Conservation (phyloP, 2,888 invertebrate species). For the Acleris emargana region DNA sequence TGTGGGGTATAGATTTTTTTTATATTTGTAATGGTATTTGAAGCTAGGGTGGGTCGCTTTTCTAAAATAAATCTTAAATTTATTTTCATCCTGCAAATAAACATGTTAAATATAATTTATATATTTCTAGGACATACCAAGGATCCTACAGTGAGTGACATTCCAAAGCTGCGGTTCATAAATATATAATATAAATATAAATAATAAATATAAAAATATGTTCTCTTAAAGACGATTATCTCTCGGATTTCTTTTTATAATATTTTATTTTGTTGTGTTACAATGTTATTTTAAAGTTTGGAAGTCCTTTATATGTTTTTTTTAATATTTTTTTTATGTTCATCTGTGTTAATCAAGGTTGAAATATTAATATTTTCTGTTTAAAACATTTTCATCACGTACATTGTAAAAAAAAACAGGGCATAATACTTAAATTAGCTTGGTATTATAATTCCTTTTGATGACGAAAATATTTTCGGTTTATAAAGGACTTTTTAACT, state of each 20-base stretch:
- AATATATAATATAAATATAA: conserved; percentile 45
- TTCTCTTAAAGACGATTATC: conserved; percentile 72
- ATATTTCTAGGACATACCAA: conserved; percentile 68
- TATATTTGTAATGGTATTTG: too few relatives aligned
- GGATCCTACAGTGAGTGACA: conserved; percentile 78
- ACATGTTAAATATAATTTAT: conserved; percentile 21
- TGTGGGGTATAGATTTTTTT: too few relatives aligned
- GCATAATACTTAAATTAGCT: too few relatives aligned
- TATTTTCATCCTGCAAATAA: too few relatives aligned
- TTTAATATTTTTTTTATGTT: background rate
- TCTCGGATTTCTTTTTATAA: conserved; percentile 56
- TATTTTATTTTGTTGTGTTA: conserved; percentile 44
- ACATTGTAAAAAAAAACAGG: too few relatives aligned
- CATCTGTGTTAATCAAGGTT: too few relatives aligned
- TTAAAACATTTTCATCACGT: too few relatives aligned
- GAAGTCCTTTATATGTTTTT: conserved; percentile 10
- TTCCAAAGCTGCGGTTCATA: conserved; percentile 63
- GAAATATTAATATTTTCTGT: too few relatives aligned
- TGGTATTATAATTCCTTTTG: background rate
- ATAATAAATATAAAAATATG: conserved; percentile 46
- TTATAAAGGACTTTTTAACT: background rate
- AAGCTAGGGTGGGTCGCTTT: too few relatives aligned
- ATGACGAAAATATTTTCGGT: background rate
- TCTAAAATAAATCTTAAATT: too few relatives aligned
- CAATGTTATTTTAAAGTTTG: conserved; percentile 42